phyloP scores from a whole-genome alignment of 92 coral and sea anemone species.

The Palythoa grandiflora region DNA sequence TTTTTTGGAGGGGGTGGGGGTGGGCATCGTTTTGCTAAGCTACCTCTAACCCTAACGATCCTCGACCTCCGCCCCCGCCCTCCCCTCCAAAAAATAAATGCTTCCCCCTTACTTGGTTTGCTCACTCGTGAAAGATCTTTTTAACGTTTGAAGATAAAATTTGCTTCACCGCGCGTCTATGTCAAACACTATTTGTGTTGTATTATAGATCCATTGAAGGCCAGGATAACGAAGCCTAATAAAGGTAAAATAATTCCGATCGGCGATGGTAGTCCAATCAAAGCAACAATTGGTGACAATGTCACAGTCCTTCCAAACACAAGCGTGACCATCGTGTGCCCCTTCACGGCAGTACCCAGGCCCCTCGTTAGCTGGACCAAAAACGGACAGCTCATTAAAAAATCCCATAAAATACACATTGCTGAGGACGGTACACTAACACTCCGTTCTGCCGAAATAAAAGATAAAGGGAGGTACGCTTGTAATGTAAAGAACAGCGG shows the following conservation, averaged over 20 bases:
- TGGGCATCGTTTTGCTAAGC: no score
- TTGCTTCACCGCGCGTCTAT: no score
- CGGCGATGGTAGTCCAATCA: conserved; percentile 18
- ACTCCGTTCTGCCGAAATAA: conserved; percentile 23
- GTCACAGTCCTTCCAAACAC: conserved; percentile 42
- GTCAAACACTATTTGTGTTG: no score
- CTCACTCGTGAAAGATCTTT: no score
- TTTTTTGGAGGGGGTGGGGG: no score
- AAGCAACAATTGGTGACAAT: conserved; percentile 29
- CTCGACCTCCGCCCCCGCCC: no score
- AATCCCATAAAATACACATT: neutral
- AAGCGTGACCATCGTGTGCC: conserved; percentile 25
- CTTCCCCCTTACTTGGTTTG: no score
- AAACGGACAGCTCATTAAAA: neutral
- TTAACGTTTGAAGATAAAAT: no score
- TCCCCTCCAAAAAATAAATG: no score
- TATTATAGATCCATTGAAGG: conserved; percentile 2
- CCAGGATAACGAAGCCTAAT: neutral
- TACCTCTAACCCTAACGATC: no score
- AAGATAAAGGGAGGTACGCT: conserved; percentile 63
- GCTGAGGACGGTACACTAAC: conserved; percentile 58
- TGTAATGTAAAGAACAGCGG: conserved; percentile 67
- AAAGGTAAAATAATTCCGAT: neutral
- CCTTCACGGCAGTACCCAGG: conserved; percentile 28
- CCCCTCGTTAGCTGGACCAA: conserved; percentile 36